Base-by-base conservation (phyloP, 2,888 invertebrate genomes). In the Xiphydria camelus region DNA sequence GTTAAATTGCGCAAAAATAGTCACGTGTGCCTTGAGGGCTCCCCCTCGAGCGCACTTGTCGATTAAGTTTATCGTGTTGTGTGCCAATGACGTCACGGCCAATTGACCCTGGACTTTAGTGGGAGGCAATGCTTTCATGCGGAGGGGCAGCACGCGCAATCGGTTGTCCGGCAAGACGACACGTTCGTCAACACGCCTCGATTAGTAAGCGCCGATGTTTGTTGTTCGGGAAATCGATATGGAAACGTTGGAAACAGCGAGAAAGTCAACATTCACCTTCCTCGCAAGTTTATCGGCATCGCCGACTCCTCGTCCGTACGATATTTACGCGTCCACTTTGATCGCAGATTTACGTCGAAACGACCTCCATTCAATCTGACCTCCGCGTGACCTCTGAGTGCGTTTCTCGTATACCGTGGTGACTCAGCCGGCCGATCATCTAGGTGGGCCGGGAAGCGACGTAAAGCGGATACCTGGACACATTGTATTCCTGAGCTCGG, bases 401-500 rank as follows among this genome's bases (percentile, higher is more conserved):
- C 29, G 53, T 48, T 51, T 41, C 37, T 47, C 34, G 32, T 25
- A 54, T 46, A 36, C 45, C 31, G 45, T 39, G 47, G 47, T 60
- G 57, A 63, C 46, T 62, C 62, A 62, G 39, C 49, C 55, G 39
- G n/a, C 51, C 55, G 55, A 53, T 59, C 53, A 51, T 54, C 52
- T 57, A 59, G 55, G 53, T 52, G 57, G 51, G 53, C 41, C 42
- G 57, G 47, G 42, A 37, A 46, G 47, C 39, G 22, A 44, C 37
- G 18, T 41, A 38, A 51, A 55, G 51, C 49, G 55, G 54, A 55
- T 58, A 59, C 51, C 51, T 51, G 45, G 41, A 45, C 45, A 29
- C 9, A n/a, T n/a, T n/a, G n/a, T n/a, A n/a, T n/a, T n/a, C 15
- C 6, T 29, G 29, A 31, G 54, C 56, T 57, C 51, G 46, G 51